Evolutionary conservation across 2,113 vertebrate genomes (phyloP).

Genomic region (Mus pahari): DNA sequence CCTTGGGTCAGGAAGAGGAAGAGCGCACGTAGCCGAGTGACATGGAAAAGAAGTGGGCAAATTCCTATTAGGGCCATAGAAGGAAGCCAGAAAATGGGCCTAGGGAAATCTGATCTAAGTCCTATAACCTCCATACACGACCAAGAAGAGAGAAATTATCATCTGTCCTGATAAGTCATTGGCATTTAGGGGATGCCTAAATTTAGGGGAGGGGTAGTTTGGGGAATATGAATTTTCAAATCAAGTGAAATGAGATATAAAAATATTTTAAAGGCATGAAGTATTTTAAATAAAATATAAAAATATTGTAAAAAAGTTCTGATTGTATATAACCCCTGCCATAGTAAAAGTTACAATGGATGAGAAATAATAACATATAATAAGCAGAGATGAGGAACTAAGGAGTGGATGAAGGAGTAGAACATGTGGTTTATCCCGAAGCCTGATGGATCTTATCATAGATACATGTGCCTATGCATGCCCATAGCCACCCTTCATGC

Average conservation of each 20-base stretch:
- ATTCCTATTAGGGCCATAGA: neutral
- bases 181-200: too few relatives aligned
- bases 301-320: neutral
- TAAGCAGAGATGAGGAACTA: too few relatives aligned
- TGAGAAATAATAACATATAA: rapidly evolving
- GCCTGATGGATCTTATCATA: neutral
- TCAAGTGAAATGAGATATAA: neutral
- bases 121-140: too few relatives aligned
- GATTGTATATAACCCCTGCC: rapidly evolving
- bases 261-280: neutral
- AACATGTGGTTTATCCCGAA: neutral
- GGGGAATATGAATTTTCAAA: neutral
- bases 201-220: too few relatives aligned
- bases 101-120: neutral
- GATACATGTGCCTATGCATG: neutral
- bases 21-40: neutral
- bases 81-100: neutral
- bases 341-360: rapidly evolving
- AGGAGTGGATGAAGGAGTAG: neutral
- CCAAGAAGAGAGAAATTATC: too few relatives aligned
- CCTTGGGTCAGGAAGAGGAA: neutral
- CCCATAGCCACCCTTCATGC: neutral
- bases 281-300: too few relatives aligned
- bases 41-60: rapidly evolving
- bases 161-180: too few relatives aligned